Percentiles rank a stretch among this genome's conserved stretches.
Conservation (phyloP, 2,888 invertebrate species). For the Coremacera marginata region DNA sequence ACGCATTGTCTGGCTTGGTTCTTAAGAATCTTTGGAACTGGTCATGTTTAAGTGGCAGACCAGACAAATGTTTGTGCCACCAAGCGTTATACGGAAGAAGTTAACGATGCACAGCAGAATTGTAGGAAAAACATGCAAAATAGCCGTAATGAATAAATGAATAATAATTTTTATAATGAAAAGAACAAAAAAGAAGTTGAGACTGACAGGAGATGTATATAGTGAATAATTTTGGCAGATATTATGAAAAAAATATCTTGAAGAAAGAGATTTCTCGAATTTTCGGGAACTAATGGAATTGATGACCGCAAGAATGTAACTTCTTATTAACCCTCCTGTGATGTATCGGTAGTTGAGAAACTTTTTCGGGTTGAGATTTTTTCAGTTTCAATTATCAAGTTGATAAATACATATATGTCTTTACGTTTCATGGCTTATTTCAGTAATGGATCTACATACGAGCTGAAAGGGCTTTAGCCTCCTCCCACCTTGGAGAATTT, state of each 20-base stretch:
- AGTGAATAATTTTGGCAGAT: background rate
- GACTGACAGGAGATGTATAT: background rate
- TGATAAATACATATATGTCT: no score
- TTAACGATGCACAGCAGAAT: slow-evolving; percentile 35
- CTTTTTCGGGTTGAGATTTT: no score
- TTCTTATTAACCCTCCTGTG: background rate
- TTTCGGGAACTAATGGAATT: no score
- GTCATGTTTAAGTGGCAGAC: slow-evolving; percentile 14
- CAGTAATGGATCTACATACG: no score
- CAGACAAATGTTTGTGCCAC: slow-evolving; percentile 1
- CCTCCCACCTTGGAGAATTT: no score
- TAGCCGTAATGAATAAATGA: background rate
- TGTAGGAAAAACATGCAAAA: background rate
- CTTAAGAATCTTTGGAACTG: background rate
- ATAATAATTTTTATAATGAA: background rate
- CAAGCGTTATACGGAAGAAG: slow-evolving; percentile 35
- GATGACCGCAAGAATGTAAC: no score
- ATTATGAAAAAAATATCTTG: background rate
- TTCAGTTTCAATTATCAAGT: no score
- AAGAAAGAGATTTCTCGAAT: background rate
- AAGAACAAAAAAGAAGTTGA: background rate
- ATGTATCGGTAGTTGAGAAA: no score
- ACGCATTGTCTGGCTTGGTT: background rate
- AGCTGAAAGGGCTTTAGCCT: no score
- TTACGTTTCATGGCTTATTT: no score